Evolutionary conservation across 2,888 invertebrate species (phyloP).

Genomic region (Melinopterus prodromus): DNA sequence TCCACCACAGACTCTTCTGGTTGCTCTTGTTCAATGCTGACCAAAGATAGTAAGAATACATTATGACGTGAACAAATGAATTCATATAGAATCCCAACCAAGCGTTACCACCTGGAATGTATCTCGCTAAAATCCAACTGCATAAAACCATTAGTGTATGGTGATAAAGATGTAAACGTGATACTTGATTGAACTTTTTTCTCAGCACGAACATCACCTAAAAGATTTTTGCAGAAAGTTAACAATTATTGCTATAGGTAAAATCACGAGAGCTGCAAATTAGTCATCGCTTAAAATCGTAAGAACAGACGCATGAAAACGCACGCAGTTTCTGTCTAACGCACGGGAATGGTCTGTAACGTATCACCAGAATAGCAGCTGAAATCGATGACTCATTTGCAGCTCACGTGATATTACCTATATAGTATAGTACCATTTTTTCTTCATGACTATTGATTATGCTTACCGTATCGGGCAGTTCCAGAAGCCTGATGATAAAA

Average conservation of each 20-base stretch:
- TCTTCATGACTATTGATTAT: background rate
- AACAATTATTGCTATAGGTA: background rate
- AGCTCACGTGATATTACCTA: no score
- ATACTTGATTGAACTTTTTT: conserved; percentile 15
- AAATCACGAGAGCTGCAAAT: no score
- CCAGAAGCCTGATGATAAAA: background rate
- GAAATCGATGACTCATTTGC: no score
- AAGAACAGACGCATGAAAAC: no score
- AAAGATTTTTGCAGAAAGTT: background rate
- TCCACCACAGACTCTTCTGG: conserved; percentile 93
- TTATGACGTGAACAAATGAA: conserved; percentile 93
- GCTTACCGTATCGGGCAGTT: background rate
- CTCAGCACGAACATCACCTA: conserved; percentile 8
- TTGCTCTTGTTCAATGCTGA: conserved; percentile 88
- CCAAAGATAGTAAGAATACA: conserved; percentile 92
- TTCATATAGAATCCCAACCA: conserved; percentile 84
- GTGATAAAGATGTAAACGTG: conserved; percentile 18
- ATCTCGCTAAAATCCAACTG: background rate
- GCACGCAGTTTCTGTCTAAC: no score
- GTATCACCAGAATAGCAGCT: no score
- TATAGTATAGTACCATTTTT: background rate
- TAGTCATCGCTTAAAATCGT: no score
- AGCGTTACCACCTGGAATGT: conserved; percentile 59
- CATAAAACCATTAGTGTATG: conserved; percentile 9
- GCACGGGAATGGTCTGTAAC: no score